phyloP scores from a whole-genome alignment of 2,888 invertebrate species.

The Cremastinae sp. region DNA sequence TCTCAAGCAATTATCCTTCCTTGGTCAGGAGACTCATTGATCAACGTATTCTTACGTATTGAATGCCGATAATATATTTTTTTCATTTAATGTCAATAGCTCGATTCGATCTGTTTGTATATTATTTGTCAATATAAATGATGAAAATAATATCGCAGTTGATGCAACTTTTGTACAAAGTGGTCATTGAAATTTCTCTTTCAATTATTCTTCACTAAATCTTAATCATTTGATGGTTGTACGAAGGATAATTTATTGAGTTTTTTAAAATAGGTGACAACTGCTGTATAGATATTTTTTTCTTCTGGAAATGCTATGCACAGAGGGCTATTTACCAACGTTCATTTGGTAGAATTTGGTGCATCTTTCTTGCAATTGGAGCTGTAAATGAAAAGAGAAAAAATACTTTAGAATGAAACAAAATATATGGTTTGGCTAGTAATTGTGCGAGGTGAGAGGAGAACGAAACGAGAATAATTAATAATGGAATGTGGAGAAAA shows the following conservation, averaged over 20 bases:
- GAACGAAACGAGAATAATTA: conserved; percentile 23
- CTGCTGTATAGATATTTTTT: not conserved
- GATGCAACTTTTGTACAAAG: not conserved
- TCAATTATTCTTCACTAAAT: not conserved
- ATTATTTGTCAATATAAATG: conserved; percentile 51
- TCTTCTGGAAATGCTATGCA: conserved; percentile 41
- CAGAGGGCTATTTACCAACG: conserved; percentile 52
- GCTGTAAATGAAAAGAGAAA: conserved; percentile 64
- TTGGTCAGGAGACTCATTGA: conserved; percentile 87
- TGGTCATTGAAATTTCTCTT: conserved; percentile 8
- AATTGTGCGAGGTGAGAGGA: conserved; percentile 8
- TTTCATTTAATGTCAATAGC: conserved; percentile 7
- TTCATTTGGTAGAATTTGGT: conserved; percentile 59
- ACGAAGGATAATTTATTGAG: no score
- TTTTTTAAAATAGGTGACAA: no score
- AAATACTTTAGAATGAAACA: conserved; percentile 52
- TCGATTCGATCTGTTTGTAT: conserved; percentile 39
- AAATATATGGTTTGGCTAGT: not conserved
- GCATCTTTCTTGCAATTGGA: conserved; percentile 60
- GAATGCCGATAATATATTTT: conserved; percentile 3
- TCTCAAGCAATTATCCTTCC: conserved; percentile 92
- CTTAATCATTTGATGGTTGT: not conserved
- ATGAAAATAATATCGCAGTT: conserved; percentile 10
- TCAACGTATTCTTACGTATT: conserved; percentile 18
- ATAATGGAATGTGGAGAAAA: conserved; percentile 22